phyloP scores from a whole-genome alignment of 2,113 vertebrate genomes.

The Lates calcarifer region DNA sequence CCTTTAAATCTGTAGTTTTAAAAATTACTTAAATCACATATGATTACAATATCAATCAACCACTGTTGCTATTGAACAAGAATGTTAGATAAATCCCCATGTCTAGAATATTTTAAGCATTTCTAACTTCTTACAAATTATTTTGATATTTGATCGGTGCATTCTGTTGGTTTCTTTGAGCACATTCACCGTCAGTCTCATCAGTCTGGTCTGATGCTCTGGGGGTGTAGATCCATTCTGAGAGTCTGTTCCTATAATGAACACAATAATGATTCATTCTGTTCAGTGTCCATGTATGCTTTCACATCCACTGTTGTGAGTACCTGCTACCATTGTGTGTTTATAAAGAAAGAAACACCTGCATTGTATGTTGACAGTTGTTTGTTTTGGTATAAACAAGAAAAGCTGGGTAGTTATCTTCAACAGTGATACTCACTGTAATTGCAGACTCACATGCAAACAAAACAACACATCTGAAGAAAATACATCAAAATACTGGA shows the following conservation, averaged over 20 bases:
- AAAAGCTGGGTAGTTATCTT: neutral
- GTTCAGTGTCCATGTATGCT: neutral
- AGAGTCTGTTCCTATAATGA: neutral
- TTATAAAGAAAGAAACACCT: neutral
- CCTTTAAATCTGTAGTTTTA: neutral
- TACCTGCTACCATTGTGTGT: neutral
- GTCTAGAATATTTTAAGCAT: neutral
- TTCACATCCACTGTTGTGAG: neutral
- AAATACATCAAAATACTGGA: neutral
- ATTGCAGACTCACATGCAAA: neutral
- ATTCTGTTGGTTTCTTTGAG: neutral
- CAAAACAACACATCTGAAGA: neutral
- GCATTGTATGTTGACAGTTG: neutral
- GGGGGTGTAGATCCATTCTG: neutral
- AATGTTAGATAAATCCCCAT: neutral
- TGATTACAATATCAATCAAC: neutral
- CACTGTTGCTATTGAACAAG: neutral
- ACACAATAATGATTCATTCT: constrained; percentile 12
- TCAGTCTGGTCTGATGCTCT: neutral
- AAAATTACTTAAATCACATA: neutral
- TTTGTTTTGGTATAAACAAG: constrained; percentile 29
- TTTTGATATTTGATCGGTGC: neutral
- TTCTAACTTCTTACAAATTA: too few species aligned
- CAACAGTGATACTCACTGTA: neutral
- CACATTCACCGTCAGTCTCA: neutral